These are phyloP conservation scores for Oasisia sp. DNA, from an alignment of 2,888 invertebrate genomes.

Conservation along the genomic window DNA sequence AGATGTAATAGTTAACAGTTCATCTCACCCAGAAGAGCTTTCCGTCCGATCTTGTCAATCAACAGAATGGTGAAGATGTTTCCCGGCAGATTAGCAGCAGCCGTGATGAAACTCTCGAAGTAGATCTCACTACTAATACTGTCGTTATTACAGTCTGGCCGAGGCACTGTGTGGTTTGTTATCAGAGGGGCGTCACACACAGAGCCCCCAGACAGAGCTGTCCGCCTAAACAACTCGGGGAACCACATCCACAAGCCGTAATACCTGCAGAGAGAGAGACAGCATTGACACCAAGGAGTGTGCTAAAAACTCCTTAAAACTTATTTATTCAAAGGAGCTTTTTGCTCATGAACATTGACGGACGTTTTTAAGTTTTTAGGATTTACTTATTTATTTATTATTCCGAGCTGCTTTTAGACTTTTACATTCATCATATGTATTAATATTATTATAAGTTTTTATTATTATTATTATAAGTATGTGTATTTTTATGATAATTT, in stretches of 20 bases:
- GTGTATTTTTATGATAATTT: too few species aligned
- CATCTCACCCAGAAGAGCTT: conserved; percentile 55
- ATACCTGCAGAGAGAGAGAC: conserved; percentile 71
- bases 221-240: conserved; percentile 84
- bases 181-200: conserved; percentile 42
- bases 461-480: too few species aligned
- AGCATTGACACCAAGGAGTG: too few species aligned
- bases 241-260: conserved; percentile 95
- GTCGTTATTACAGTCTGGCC: neutral
- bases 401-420: too few species aligned
- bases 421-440: too few species aligned
- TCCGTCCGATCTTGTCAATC: conserved; percentile 63
- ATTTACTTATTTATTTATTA: too few species aligned
- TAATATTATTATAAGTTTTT: too few species aligned
- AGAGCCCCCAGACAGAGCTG: conserved; percentile 64
- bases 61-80: conserved; percentile 61
- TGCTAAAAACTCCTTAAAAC: too few species aligned
- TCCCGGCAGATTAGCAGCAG: conserved; percentile 63
- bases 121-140: conserved; percentile 43
- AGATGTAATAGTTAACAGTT: neutral
- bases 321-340: too few species aligned
- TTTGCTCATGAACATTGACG: too few species aligned
- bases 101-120: conserved; percentile 61
- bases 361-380: too few species aligned
- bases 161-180: conserved; percentile 29